Evolutionary conservation across 1,140 invertebrate species (phyloP), one percentile per base, ranked within the genome.

Genomic region (Eurosta solidaginis): DNA sequence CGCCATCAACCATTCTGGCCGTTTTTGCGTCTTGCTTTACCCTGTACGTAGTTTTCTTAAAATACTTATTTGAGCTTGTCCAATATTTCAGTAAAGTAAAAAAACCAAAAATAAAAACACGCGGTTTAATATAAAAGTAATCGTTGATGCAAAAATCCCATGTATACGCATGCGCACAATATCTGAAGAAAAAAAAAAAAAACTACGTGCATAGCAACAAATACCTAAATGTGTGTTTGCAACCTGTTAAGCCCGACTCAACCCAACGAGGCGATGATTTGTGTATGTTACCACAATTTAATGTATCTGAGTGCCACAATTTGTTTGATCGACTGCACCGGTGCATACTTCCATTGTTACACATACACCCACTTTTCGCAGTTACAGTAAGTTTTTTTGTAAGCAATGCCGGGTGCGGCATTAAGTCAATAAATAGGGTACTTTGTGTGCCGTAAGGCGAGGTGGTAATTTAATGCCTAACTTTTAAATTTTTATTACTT

Each of bases 401-500:
- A n/a, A n/a, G n/a, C n/a, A n/a, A n/a, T n/a, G n/a, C n/a, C n/a
- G 9, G 22, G 12, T 54, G 45, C 12, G 45, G 45, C 33, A 17
- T n/a, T 36, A n/a, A 68, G 33, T 36, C 59, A 20, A 68, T n/a
- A 68, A n/a, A n/a, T n/a, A n/a, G n/a, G 59, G 45, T 12, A 12
- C 12, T 47, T 12, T 47, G 12, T n/a, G 45, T 29, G n/a, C 59
- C 33, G 22, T 33, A 68, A 68, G 33, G 33, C 59, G 59, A 68
- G 17, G 29, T 68, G 59, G 59, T 68, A 68, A 68, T 68, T 68
- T 68, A 68, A 68, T 68, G 59, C 59, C 36, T 42, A 42, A 17
- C 59, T 68, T n/a, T 22, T 29, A 40, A 33, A 68, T 20, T 68
- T 68, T 42, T 68, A 68, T 42, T 42, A 12, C 59, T 68, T 68